phyloP scores from a whole-genome alignment of 1,140 invertebrate species.

The Brachionus paranguensis region DNA sequence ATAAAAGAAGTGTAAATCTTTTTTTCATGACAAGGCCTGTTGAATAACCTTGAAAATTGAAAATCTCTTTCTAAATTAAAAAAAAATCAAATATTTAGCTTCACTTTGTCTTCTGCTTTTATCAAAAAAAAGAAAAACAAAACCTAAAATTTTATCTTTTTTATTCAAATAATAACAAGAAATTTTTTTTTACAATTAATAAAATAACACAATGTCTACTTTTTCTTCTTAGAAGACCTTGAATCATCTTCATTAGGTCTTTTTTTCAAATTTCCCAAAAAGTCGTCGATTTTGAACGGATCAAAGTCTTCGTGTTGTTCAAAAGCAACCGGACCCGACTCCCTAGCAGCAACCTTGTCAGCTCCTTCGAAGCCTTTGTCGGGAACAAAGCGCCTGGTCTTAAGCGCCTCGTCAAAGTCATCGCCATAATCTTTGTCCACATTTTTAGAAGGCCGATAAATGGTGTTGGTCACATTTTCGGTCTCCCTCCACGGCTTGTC shows the following conservation, averaged over 20 bases:
- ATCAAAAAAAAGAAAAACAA: too few relatives aligned
- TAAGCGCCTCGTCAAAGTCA: conserved; percentile 19
- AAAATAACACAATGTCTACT: neutral
- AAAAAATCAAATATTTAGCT: too few relatives aligned
- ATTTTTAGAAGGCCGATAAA: conserved; percentile 78
- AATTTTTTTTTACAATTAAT: neutral
- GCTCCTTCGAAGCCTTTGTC: conserved; percentile 34
- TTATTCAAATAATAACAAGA: neutral
- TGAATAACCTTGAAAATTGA: too few relatives aligned
- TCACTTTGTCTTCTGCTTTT: too few relatives aligned
- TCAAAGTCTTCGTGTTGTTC: conserved; percentile 39
- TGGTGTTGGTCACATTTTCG: conserved; percentile 73
- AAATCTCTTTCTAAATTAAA: too few relatives aligned
- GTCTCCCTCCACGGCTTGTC: conserved; percentile 71
- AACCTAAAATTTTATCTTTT: neutral
- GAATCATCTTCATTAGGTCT: neutral
- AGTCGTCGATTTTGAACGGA: conserved; percentile 18
- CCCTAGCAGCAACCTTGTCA: neutral
- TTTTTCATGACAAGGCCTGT: too few relatives aligned
- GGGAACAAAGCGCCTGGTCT: neutral
- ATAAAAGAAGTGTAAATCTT: too few relatives aligned
- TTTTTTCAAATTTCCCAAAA: conserved; percentile 34
- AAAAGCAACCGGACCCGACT: conserved; percentile 38
- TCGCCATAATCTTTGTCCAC: conserved; percentile 32
- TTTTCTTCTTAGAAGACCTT: conserved; percentile 11